Conservation (phyloP, 1,140 invertebrate species). For the Leptinotarsa texana region DNA sequence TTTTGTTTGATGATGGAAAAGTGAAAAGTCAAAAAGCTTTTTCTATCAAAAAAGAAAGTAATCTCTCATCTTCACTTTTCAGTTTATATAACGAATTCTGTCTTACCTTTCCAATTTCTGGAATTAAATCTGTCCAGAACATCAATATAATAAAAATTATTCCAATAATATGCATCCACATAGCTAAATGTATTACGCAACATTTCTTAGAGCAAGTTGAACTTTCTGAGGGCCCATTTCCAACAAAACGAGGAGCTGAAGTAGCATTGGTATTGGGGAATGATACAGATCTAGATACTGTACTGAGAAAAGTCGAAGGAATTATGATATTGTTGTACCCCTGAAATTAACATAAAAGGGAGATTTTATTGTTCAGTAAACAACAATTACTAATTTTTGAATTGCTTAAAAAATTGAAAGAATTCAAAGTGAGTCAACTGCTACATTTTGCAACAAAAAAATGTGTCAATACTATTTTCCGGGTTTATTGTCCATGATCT, state of each 20-base stretch:
- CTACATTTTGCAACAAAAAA: no score
- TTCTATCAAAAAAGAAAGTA: no score
- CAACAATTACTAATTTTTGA: no score
- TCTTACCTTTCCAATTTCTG: constrained; percentile 58
- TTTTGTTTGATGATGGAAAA: no score
- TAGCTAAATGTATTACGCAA: constrained; percentile 50
- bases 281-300: constrained; percentile 55
- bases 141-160: constrained; percentile 55
- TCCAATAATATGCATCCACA: constrained; percentile 59
- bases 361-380: no score
- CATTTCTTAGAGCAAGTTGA: constrained; percentile 31
- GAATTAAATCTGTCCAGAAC: constrained; percentile 58
- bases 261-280: constrained; percentile 26
- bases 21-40: no score
- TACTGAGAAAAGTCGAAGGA: constrained; percentile 56
- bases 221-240: background rate
- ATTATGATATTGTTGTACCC: constrained; percentile 35
- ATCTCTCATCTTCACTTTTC: no score
- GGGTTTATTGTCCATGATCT: no score
- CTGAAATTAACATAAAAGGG: constrained; percentile 24
- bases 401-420: no score
- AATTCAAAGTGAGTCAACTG: no score
- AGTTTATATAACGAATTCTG: no score
- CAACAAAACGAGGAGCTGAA: background rate
- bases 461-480: no score